phyloP scores from a whole-genome alignment of 2,888 invertebrate genomes.

The Megamerina dolium region DNA sequence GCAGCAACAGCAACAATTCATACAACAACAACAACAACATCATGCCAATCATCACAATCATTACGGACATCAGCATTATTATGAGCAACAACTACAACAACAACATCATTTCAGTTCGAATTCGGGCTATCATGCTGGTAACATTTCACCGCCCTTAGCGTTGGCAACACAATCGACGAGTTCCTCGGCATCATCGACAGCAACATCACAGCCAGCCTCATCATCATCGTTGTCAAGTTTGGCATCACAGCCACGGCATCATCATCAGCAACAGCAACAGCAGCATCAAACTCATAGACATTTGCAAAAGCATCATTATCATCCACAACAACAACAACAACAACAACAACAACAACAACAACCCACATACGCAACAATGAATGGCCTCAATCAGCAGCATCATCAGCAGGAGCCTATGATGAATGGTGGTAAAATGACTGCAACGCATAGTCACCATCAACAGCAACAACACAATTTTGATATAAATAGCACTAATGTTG shows the following conservation, averaged over 20 bases:
- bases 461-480: slow-evolving; percentile 22
- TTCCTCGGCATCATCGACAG: slow-evolving; percentile 44
- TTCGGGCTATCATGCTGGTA: slow-evolving; percentile 33
- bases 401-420: slow-evolving; percentile 10
- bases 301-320: slow-evolving; percentile 28
- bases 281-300: slow-evolving; percentile 25
- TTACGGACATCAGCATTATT: slow-evolving; percentile 29
- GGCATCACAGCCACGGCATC: slow-evolving; percentile 42
- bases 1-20: slow-evolving; percentile 49
- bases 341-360: no score
- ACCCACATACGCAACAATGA: no score
- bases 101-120: slow-evolving; percentile 24
- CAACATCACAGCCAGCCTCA: slow-evolving; percentile 45
- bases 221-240: slow-evolving; percentile 44
- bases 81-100: slow-evolving; percentile 18
- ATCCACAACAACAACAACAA: slow-evolving; percentile 24
- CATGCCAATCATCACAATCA: slow-evolving; percentile 31
- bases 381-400: slow-evolving; percentile 18
- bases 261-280: slow-evolving; percentile 34
- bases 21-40: slow-evolving; percentile 28
- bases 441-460: slow-evolving; percentile 14
- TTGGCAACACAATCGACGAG: slow-evolving; percentile 40
- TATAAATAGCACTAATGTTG: slow-evolving; percentile 5
- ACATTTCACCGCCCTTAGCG: slow-evolving; percentile 40
- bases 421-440: slow-evolving; percentile 18